Base-by-base conservation (phyloP, 2,888 invertebrate species). In the Pecten maximus region DNA sequence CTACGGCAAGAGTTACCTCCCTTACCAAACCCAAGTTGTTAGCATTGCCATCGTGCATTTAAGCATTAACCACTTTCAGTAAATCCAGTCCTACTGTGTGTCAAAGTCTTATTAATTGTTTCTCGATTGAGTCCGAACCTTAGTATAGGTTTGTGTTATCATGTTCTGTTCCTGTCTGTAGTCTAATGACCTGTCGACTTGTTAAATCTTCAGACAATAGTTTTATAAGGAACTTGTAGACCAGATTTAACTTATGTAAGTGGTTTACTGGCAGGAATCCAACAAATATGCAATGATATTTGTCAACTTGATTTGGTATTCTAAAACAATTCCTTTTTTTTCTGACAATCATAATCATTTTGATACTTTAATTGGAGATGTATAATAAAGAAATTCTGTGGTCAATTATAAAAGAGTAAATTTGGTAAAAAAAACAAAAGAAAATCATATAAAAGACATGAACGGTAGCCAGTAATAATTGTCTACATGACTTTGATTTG, bases 161-260 rank as follows among this genome's bases (percentile, higher is more conserved):
- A n/a, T 54, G 54, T 19, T 54, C 23, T 54, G 54, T 54, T 54
- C 19, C 19, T 54, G 54, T 54, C 54, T 23, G 19, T 54, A 54
- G 23, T 35, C 74, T 74, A 74, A 74, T 74, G 74, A 74, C 74
- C 74, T 12, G 28, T 74, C 10, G 28, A 74, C 74, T 74, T 74
- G 74, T 74, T 35, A 74, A 74, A 28, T 74, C 35, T 28, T 74
- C 0, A 0, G 10, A 74, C 74, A 74, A 74, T 35, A 35, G 74
- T 74, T 74, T 28, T 74, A 74, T 35, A 74, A 74, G 74, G 74
- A 74, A 74, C 35, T 74, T 28, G 10, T 35, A 74, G 74, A 74
- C 74, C 74, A 74, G 74, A 28, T 28, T 74, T 74, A 74, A 35
- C 35, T 23, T 74, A 74, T 74, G 74, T 74, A 74, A 74, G 74